Conservation (phyloP, 2,797 vertebrate genomes). For the Erithacus rubecula region DNA sequence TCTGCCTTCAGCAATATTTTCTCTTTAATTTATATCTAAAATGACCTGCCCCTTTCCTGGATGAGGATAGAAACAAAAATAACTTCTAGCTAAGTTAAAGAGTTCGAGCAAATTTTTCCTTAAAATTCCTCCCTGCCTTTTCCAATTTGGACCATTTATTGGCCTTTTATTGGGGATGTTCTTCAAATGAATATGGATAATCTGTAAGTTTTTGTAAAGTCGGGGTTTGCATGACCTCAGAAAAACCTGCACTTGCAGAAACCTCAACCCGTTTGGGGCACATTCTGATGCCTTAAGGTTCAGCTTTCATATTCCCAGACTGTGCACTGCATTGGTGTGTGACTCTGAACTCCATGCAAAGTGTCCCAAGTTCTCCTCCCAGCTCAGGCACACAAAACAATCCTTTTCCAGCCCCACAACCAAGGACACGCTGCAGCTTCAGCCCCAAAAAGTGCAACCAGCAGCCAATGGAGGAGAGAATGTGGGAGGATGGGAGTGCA, state of each 20-base stretch:
- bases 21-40: constrained; percentile 10
- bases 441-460: no score
- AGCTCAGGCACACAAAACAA: neutral
- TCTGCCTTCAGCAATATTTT: neutral
- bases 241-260: neutral
- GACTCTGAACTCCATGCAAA: neutral
- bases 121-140: neutral
- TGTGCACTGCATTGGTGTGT: neutral
- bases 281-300: fast-evolving
- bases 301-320: fast-evolving
- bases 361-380: neutral
- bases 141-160: neutral
- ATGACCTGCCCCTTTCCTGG: neutral
- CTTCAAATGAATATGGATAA: neutral
- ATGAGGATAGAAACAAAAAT: neutral
- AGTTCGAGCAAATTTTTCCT: neutral
- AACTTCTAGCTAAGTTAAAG: neutral
- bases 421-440: no score
- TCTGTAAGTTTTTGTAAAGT: neutral
- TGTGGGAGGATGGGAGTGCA: no score
- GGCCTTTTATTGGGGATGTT: neutral
- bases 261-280: fast-evolving
- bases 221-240: neutral
- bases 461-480: no score
- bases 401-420: no score